Evolutionary conservation across 2,113 vertebrate species (phyloP), one percentile per base, ranked within the genome.

Genomic region (Nothocercus julius): DNA sequence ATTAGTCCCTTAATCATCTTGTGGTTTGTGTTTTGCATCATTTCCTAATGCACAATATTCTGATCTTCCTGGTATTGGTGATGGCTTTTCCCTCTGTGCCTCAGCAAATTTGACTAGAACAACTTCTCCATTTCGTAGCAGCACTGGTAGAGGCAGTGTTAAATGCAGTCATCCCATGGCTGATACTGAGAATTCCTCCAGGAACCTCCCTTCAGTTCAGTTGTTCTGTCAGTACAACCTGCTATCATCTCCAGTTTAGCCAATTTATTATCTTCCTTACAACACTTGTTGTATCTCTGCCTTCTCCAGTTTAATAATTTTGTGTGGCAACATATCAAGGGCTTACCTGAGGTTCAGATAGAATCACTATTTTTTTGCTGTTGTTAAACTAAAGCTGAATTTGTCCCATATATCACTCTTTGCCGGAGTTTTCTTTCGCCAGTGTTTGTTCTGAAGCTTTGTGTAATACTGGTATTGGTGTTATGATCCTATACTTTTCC

Each of bases 181-280:
- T 81, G 82, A 91, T 89, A 75, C 0, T 45, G 87, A 95, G 94
- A 95, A 93, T 94, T 96, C 95, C 91, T 95, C 22, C 85, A 90
- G 96, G 59, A 86, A 89, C 87, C 85, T 95, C 94, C 94, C 94
- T 88, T 82, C 75, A 27, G 36, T 30, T 81, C 85, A 13, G 76
- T 67, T 74, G 27, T 81, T 92, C 86, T 82, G 34, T 78, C 87
- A 90, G 82, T 88, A n/a, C 87, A 92, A 36, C 10, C 16, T 67
- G 72, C 80, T 89, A 18, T 89, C 87, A 47, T 85, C 87, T 83
- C 72, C 82, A 77, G 42, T 95, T 70, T 51, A 85, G 54, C 75
- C 68, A 11, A 59, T 96, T 87, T 87, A 64, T 94, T 68, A 85
- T 45, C 85, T 70, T 82, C 63, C 68, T 89, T 51, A 30, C 89